These are phyloP conservation scores for Drosophila birchii DNA, from an alignment of 2,888 invertebrate species.

Conservation along the genomic window DNA sequence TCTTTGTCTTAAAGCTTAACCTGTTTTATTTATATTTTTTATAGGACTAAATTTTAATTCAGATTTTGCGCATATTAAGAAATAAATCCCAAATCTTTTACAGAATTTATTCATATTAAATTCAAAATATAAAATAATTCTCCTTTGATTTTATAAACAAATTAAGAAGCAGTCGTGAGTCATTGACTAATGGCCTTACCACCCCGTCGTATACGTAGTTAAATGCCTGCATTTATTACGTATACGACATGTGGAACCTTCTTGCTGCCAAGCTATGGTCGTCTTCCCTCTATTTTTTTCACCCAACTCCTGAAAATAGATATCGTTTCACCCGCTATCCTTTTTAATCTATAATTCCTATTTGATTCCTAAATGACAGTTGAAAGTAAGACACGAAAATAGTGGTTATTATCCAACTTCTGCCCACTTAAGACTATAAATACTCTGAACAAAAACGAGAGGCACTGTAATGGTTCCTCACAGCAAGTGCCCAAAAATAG, in stretches of 20 bases:
- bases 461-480: neutral
- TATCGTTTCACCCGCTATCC: neutral
- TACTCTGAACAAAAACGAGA: neutral
- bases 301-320: neutral
- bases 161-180: neutral
- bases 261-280: neutral
- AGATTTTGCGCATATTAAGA: neutral
- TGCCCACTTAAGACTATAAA: conserved; percentile 4
- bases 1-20: neutral
- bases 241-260: conserved; percentile 22
- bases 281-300: neutral
- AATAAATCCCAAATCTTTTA: neutral
- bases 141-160: neutral
- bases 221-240: neutral
- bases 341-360: neutral
- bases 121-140: neutral
- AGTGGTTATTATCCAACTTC: neutral
- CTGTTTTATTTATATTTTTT: neutral
- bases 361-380: conserved; percentile 2
- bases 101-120: neutral
- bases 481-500: neutral
- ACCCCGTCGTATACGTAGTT: neutral
- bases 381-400: conserved; percentile 8
- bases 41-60: neutral
- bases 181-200: neutral